A percentile compares a stretch with the other conserved stretches of the same genome.
Evolutionary conservation across 2,797 vertebrate species (phyloP).

Genomic region (Hydrolagus colliei): DNA sequence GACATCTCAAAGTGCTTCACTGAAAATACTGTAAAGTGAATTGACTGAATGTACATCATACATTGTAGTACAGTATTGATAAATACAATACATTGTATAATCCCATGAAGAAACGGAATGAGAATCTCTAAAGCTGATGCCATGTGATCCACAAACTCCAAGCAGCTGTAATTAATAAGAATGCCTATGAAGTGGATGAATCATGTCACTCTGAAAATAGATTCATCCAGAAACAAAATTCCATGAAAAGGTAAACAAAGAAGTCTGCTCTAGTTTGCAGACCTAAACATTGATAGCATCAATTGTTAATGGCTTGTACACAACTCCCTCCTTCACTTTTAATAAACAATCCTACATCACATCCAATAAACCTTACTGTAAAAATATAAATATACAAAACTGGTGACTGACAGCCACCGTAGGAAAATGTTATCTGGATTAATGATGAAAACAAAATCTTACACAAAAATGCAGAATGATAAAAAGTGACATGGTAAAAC

Average conservation of each 20-base stretch:
- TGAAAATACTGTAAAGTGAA: no score
- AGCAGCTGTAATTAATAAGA: not conserved
- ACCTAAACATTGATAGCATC: not conserved
- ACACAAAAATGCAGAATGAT: not conserved
- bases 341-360: not conserved
- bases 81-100: not conserved
- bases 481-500: not conserved
- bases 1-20: no score
- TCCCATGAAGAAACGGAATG: not conserved
- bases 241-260: not conserved
- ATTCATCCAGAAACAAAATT: not conserved
- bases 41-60: not conserved
- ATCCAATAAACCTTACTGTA: not conserved
- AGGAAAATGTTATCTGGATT: not conserved
- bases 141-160: not conserved
- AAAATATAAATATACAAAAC: not conserved
- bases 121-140: not conserved
- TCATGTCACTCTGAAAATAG: slow-evolving; percentile 1
- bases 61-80: not conserved
- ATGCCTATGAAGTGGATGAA: not conserved
- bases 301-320: not conserved
- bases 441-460: not conserved
- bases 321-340: no score
- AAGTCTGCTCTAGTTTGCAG: not conserved
- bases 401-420: not conserved